Percentiles rank a stretch among this genome's conserved stretches.
Evolutionary conservation across 2,113 vertebrate genomes (phyloP).

Genomic region (Lasiurus borealis): DNA sequence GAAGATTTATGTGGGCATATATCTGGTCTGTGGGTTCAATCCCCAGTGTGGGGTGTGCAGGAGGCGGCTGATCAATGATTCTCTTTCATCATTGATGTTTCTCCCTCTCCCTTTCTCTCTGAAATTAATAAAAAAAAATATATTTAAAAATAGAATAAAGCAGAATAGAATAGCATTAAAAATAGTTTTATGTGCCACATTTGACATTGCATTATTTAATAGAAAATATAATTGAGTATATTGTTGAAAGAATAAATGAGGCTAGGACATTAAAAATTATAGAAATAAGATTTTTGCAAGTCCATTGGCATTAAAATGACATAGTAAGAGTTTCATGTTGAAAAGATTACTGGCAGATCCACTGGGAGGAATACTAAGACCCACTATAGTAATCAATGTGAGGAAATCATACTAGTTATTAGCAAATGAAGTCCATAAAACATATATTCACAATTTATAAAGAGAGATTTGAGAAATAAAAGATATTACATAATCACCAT

Average conservation of each 20-base stretch:
- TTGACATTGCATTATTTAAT: constrained; percentile 23
- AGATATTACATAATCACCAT: neutral
- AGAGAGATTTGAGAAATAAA: constrained; percentile 43
- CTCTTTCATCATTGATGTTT: no score
- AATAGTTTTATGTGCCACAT: neutral
- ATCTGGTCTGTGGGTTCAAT: no score
- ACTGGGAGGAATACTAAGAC: neutral
- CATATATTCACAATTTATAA: constrained; percentile 59
- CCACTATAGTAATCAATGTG: neutral
- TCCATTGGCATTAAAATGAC: neutral
- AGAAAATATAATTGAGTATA: constrained; percentile 13
- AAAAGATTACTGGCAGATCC: neutral
- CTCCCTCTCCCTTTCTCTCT: no score
- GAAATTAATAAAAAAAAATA: no score
- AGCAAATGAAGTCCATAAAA: constrained; percentile 63
- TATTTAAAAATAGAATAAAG: neutral
- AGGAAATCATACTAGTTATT: constrained; percentile 36
- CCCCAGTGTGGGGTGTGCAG: no score
- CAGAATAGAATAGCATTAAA: constrained; percentile 39
- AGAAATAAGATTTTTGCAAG: constrained; percentile 26
- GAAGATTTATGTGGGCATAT: no score
- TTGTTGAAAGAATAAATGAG: neutral
- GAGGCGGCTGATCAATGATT: no score
- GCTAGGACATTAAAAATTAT: constrained; percentile 17
- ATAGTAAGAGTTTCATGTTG: neutral